Evolutionary conservation across 1,140 invertebrate genomes (phyloP).

Genomic region (Hestina assimilis): DNA sequence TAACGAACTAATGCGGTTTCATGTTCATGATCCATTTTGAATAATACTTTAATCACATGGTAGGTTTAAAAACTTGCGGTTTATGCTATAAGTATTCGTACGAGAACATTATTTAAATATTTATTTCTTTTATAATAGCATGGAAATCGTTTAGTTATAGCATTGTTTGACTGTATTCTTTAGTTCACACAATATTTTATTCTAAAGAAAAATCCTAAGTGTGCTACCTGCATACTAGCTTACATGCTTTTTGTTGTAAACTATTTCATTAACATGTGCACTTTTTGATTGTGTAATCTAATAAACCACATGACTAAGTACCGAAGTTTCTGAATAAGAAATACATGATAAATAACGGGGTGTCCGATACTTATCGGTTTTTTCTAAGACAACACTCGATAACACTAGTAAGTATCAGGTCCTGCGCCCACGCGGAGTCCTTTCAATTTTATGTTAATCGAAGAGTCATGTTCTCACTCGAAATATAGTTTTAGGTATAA

Average conservation of each 20-base stretch:
- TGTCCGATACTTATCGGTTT: background rate
- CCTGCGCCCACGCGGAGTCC: conserved; percentile 60
- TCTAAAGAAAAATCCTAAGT: too few species aligned
- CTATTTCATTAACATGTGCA: too few species aligned
- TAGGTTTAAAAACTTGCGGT: background rate
- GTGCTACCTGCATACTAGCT: too few species aligned
- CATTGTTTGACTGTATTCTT: too few species aligned
- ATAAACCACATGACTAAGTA: background rate
- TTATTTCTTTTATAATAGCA: too few species aligned
- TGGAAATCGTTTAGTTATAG: too few species aligned
- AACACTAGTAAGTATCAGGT: conserved; percentile 23
- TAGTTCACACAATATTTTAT: too few species aligned
- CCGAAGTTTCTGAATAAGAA: background rate
- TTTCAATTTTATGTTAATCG: conserved; percentile 76
- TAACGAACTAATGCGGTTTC: conserved; percentile 44
- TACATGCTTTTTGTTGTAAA: too few species aligned
- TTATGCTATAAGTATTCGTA: background rate
- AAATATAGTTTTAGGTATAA: conserved; percentile 53
- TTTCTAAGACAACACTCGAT: conserved; percentile 13
- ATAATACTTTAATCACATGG: conserved; percentile 13
- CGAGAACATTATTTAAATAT: too few species aligned
- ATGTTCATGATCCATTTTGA: conserved; percentile 33
- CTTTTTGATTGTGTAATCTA: background rate
- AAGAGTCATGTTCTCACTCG: conserved; percentile 65
- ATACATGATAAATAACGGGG: background rate